Base-by-base conservation (phyloP, 2,888 invertebrate species). In the Pheosia gnoma region DNA sequence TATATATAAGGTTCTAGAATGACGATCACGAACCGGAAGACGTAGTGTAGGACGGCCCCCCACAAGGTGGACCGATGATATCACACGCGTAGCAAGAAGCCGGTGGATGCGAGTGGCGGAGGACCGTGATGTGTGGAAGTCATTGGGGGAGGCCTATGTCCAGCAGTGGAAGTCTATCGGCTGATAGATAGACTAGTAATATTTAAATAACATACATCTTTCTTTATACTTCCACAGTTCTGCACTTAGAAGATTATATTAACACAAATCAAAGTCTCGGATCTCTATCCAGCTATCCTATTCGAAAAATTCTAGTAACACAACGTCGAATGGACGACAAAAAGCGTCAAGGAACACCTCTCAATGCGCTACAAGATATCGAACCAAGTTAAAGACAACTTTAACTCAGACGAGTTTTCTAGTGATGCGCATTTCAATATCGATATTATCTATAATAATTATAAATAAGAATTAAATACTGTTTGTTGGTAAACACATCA, bases 351-450 rank as follows among this genome's bases (percentile, higher is more conserved):
- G 58, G 66, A 75, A 73, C 78, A 75, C 72, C 77, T 76, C 75
- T 69, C 71, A 70, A 71, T 74, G 70, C 74, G 70, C 75, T 73
- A 71, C 75, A 71, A 74, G 77, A 71, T 77, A 77, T 73, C 68
- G 61, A 71, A 67, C 62, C 10, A 77, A 83, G 78, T 83, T 83
- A 74, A 79, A 79, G 77, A 79, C 77, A 82, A 82, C 81, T 84
- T 81, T 70, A 82, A 81, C 80, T 83, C 64, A 66, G 74, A 69
- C 72, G 71, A 75, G 76, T 25, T 25, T 75, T 81, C 25, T 74
- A 82, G 82, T 72, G 80, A 65, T 72, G 80, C 57, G 43, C 11
- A n/a, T 57, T 57, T 38, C 3, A 25, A 47, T 49, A 62, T 61
- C 63, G 59, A 60, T 62, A 55, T n/a, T 52, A 41, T 25, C 70